Conservation (phyloP, 2,113 vertebrate genomes). For the Phalacrocorax pelagicus region DNA sequence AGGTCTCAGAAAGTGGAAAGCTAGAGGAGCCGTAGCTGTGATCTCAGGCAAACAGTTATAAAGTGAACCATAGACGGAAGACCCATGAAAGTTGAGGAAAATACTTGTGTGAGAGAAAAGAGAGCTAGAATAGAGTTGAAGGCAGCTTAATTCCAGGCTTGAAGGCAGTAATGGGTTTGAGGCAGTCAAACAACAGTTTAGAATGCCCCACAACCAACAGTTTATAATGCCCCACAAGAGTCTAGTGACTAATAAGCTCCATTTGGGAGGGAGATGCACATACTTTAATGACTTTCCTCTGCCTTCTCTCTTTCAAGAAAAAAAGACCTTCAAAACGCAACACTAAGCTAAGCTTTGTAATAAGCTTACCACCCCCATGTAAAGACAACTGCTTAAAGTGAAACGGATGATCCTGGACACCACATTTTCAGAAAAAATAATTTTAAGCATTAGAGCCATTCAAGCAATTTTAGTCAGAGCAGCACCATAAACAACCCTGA, state of each 20-base stretch:
- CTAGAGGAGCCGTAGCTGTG: neutral
- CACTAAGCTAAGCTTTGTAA: neutral
- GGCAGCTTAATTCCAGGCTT: neutral
- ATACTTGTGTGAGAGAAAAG: neutral
- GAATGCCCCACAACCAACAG: neutral
- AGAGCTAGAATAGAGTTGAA: neutral
- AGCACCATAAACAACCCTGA: neutral
- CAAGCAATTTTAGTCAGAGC: neutral
- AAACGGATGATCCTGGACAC: neutral
- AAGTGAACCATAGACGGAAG: neutral
- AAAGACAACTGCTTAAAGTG: neutral
- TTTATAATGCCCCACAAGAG: neutral
- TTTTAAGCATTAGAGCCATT: neutral
- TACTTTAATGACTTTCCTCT: neutral
- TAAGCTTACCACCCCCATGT: neutral
- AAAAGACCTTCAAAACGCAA: neutral
- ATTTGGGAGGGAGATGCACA: neutral
- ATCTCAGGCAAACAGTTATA: neutral
- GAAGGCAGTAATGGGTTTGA: neutral
- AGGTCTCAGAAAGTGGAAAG: neutral
- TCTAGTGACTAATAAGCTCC: neutral
- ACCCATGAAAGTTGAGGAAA: neutral
- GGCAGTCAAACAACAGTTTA: neutral
- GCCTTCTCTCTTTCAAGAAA: neutral
- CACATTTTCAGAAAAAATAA: neutral